These are phyloP conservation scores for Hylia prasina DNA, from an alignment of 2,113 vertebrate genomes.

Conservation along the genomic window DNA sequence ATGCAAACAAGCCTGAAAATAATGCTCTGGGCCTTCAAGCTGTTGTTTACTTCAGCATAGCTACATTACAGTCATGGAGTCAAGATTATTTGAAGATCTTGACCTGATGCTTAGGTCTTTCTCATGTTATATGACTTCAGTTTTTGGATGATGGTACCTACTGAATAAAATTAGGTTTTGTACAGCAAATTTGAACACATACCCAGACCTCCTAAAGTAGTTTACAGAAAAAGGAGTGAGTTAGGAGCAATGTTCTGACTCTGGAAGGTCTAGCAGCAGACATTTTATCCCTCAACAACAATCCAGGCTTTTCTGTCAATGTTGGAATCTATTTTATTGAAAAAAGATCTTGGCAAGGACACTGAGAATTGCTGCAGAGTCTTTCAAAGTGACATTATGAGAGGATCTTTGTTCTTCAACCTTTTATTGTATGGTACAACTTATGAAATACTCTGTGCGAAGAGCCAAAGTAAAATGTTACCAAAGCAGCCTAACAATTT, in stretches of 20 bases:
- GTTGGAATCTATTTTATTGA: conserved; percentile 33
- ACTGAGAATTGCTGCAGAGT: neutral
- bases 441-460: neutral
- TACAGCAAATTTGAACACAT: neutral
- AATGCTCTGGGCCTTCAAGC: neutral
- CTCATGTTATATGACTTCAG: neutral
- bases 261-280: neutral
- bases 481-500: neutral
- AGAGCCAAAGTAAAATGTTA: neutral
- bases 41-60: neutral
- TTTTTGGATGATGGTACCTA: neutral
- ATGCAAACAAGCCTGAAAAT: neutral
- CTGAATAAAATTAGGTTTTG: neutral
- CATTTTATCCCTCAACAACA: conserved; percentile 35
- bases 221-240: neutral
- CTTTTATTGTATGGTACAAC: neutral
- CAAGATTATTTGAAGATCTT: neutral
- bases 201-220: neutral
- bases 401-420: neutral
- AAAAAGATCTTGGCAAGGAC: conserved; percentile 22
- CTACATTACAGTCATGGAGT: neutral
- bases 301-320: conserved; percentile 28
- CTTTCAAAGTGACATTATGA: conserved; percentile 11
- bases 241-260: conserved; percentile 15
- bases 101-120: neutral